Conservation (phyloP, 2,888 invertebrate species). For the Meliscaeva auricollis region DNA sequence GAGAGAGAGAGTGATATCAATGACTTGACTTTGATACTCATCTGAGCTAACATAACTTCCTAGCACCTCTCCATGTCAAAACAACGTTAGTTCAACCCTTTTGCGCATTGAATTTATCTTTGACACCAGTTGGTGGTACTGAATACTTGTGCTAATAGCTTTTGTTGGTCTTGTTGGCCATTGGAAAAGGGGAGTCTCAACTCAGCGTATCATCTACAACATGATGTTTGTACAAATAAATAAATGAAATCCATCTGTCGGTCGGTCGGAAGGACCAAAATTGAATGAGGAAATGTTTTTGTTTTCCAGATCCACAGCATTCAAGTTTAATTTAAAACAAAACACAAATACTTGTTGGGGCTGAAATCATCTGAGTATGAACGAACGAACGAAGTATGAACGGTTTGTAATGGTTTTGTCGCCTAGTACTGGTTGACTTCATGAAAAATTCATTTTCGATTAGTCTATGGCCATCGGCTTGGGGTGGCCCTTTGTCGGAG, state of each 20-base stretch:
- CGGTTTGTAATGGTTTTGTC: constrained; percentile 41
- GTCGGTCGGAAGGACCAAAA: background rate
- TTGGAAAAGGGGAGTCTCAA: constrained; percentile 4
- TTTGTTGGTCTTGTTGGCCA: constrained; percentile 29
- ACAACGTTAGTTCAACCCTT: constrained; percentile 45
- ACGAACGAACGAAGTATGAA: background rate
- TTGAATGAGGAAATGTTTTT: constrained; percentile 15
- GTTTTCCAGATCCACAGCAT: background rate
- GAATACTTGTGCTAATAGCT: constrained; percentile 37
- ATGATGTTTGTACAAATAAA: constrained; percentile 53
- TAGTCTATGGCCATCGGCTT: constrained; percentile 66
- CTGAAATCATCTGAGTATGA: background rate
- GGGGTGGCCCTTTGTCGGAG: constrained; percentile 52
- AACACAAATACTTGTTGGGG: constrained; percentile 40
- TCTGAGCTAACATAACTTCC: constrained; percentile 46
- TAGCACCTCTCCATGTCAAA: constrained; percentile 41
- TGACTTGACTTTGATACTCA: constrained; percentile 65
- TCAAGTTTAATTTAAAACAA: constrained; percentile 45
- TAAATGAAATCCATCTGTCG: constrained; percentile 54
- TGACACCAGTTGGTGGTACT: constrained; percentile 13
- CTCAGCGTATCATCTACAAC: constrained; percentile 4
- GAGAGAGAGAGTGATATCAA: constrained; percentile 49
- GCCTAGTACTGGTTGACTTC: constrained; percentile 51
- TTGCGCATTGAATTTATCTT: constrained; percentile 14
- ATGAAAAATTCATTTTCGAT: constrained; percentile 76